Percentiles rank a stretch among this genome's conserved stretches.
Conservation (phyloP, 2,113 vertebrate genomes). For the Petromus typicus region DNA sequence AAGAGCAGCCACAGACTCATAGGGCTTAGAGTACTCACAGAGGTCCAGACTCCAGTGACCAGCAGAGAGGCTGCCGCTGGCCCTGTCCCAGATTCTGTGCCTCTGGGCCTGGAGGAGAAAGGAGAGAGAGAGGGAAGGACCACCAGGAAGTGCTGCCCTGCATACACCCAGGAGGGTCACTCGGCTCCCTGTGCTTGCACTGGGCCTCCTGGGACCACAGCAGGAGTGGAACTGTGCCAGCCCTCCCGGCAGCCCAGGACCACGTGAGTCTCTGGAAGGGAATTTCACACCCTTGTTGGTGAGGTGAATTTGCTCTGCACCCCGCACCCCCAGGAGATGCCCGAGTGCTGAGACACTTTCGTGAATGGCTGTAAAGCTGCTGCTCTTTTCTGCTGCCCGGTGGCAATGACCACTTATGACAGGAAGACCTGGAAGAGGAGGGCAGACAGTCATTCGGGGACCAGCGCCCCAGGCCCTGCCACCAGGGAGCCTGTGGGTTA, state of each 20-base stretch:
- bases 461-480: background rate
- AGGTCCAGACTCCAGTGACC: background rate
- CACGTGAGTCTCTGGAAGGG: constrained; percentile 64
- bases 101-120: background rate
- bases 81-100: background rate
- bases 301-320: constrained; percentile 75
- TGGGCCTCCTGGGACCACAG: background rate
- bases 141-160: background rate
- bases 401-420: constrained; percentile 70
- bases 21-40: background rate
- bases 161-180: background rate
- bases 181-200: background rate
- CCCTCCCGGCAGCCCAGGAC: constrained; percentile 36
- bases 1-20: background rate
- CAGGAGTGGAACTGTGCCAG: background rate
- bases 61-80: background rate
- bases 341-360: constrained; percentile 75
- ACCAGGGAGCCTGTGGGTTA: constrained; percentile 15
- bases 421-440: constrained; percentile 62
- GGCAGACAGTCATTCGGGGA: constrained; percentile 60
- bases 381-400: constrained; percentile 43
- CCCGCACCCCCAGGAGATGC: constrained; percentile 60
- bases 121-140: background rate
- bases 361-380: constrained; percentile 65
- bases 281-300: constrained; percentile 73